A percentile compares a stretch with the other conserved stretches of the same genome.
These are phyloP conservation scores for Netelia inedita DNA, from an alignment of 2,888 invertebrate genomes.

Conservation along the genomic window DNA sequence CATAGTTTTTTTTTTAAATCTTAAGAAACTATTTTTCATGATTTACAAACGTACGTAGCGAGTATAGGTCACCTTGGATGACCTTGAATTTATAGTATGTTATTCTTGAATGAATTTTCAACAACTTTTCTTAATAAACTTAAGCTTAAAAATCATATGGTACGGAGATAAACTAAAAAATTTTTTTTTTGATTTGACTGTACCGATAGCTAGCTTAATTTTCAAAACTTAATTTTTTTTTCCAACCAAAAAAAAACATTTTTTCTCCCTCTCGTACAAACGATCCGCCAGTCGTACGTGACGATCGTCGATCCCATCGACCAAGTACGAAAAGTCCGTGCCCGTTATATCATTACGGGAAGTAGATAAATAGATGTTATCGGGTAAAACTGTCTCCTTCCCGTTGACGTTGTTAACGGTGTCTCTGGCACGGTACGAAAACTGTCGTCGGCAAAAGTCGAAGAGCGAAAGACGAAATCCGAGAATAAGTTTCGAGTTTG, in stretches of 20 bases:
- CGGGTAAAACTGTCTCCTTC: conserved; percentile 13
- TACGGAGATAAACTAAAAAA: too few relatives aligned
- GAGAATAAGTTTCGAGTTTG: neutral
- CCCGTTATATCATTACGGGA: conserved; percentile 27
- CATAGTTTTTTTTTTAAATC: too few relatives aligned
- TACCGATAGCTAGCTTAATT: too few relatives aligned
- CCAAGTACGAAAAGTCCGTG: neutral
- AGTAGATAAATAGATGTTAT: conserved; percentile 16
- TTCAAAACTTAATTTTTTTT: too few relatives aligned
- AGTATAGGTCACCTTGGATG: too few relatives aligned
- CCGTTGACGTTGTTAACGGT: conserved; percentile 40
- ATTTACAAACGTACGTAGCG: too few relatives aligned
- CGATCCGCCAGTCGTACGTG: neutral
- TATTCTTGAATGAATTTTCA: too few relatives aligned
- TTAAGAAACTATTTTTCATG: too few relatives aligned
- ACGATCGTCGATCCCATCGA: neutral
- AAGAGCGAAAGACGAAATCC: neutral
- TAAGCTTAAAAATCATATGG: too few relatives aligned
- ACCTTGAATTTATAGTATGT: too few relatives aligned
- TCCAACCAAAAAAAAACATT: neutral
- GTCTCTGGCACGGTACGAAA: conserved; percentile 7
- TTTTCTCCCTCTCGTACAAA: neutral
- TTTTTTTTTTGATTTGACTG: too few relatives aligned
- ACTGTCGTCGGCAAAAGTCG: neutral
- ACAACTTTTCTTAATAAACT: too few relatives aligned